Evolutionary conservation across 1,140 invertebrate species (phyloP).

Genomic region (Diprion similis): DNA sequence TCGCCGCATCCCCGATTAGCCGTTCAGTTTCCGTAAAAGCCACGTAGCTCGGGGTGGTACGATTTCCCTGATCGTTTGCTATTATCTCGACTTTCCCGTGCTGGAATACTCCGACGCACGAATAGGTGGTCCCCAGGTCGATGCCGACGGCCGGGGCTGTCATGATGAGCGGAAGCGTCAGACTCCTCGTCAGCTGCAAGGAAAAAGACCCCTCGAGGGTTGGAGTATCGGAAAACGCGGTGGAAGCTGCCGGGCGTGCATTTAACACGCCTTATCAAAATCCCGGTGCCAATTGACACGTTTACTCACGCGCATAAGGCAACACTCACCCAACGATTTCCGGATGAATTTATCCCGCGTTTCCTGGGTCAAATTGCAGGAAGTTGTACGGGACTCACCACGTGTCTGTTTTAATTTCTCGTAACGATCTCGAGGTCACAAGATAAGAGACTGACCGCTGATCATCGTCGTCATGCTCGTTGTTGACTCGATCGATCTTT

Average conservation of each 20-base stretch:
- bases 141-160: slow-evolving; percentile 73
- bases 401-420: too few relatives aligned
- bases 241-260: too few relatives aligned
- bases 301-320: too few relatives aligned
- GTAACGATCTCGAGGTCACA: too few relatives aligned
- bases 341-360: too few relatives aligned
- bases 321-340: too few relatives aligned
- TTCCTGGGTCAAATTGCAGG: too few relatives aligned
- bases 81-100: slow-evolving; percentile 91
- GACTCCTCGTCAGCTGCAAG: slow-evolving; percentile 18
- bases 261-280: too few relatives aligned
- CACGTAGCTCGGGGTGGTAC: slow-evolving; percentile 89
- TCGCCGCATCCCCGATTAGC: slow-evolving; percentile 85
- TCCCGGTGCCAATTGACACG: too few relatives aligned
- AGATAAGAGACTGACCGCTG: not conserved
- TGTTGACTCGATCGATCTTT: not conserved
- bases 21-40: slow-evolving; percentile 90
- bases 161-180: slow-evolving; percentile 24
- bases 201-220: too few relatives aligned
- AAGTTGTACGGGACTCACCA: too few relatives aligned
- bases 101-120: slow-evolving; percentile 81
- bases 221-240: too few relatives aligned
- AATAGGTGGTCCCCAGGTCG: slow-evolving; percentile 81
- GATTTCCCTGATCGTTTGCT: slow-evolving; percentile 90
- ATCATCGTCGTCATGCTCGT: not conserved